Evolutionary conservation across 2,797 vertebrate genomes (phyloP).

Genomic region (Ctenosaura bakeri): DNA sequence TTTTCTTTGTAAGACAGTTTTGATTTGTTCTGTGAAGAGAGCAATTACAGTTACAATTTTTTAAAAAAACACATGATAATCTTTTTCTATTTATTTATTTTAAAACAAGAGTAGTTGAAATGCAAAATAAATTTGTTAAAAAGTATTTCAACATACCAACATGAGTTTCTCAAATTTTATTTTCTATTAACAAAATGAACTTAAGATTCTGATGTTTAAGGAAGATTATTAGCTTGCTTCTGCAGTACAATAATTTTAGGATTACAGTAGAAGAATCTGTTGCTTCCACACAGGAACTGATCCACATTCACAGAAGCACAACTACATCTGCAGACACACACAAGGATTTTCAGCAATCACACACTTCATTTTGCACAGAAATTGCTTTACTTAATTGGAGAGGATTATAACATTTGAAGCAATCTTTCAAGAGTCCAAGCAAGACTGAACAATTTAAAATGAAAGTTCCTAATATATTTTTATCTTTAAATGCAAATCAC

Average conservation of each 20-base stretch:
- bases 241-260: not conserved
- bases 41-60: not conserved
- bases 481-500: not conserved
- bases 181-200: constrained; percentile 14
- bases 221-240: not conserved
- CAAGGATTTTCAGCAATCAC: not conserved
- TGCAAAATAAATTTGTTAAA: not conserved
- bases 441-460: not conserved
- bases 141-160: not conserved
- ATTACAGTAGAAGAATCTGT: not conserved
- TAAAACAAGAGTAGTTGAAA: not conserved
- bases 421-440: not conserved
- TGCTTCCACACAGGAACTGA: not conserved
- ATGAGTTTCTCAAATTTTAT: not conserved
- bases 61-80: not conserved
- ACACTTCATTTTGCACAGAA: not conserved
- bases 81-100: not conserved
- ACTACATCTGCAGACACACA: not conserved
- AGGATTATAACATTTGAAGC: not conserved
- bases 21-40: not conserved
- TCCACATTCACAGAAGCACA: not conserved
- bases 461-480: not conserved
- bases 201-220: not conserved
- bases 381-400: not conserved
- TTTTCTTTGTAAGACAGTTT: constrained; percentile 4